These are phyloP conservation scores for Darevskia mixta DNA, from an alignment of 2,797 vertebrate species.

Conservation along the genomic window DNA sequence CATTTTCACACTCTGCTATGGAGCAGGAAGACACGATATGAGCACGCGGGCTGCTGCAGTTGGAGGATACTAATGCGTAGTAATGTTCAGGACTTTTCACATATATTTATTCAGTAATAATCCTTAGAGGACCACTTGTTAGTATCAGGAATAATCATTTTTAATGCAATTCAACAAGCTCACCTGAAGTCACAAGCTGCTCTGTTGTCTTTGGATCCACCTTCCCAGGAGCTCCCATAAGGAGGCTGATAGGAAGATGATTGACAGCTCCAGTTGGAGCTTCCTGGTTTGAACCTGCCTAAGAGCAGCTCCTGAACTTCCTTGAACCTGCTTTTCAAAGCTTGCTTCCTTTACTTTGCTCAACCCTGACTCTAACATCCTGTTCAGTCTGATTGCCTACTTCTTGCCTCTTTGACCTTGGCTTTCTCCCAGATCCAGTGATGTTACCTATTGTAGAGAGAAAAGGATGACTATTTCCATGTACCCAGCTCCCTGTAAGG, in stretches of 20 bases:
- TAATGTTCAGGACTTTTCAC: background rate
- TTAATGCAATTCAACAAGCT: background rate
- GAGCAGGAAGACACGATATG: background rate
- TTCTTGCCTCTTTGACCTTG: background rate
- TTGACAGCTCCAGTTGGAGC: background rate
- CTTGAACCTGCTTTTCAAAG: background rate
- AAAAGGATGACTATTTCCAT: no score
- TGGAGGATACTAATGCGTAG: background rate
- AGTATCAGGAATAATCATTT: background rate
- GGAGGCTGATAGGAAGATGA: background rate
- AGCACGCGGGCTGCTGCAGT: conserved; percentile 2
- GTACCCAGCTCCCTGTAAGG: no score
- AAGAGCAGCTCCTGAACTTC: background rate
- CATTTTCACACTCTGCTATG: background rate
- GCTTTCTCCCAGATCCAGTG: background rate
- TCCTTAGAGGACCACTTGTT: background rate
- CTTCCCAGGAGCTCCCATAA: background rate
- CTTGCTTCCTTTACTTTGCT: background rate
- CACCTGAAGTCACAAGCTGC: background rate
- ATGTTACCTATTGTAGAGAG: no score
- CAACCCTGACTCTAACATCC: background rate
- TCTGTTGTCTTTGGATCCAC: background rate
- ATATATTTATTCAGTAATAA: background rate
- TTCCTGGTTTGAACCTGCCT: background rate
- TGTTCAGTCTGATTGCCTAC: background rate